Percentiles rank a stretch among this genome's conserved stretches.
Conservation (phyloP, 2,888 invertebrate genomes). For the Cryptus armator region DNA sequence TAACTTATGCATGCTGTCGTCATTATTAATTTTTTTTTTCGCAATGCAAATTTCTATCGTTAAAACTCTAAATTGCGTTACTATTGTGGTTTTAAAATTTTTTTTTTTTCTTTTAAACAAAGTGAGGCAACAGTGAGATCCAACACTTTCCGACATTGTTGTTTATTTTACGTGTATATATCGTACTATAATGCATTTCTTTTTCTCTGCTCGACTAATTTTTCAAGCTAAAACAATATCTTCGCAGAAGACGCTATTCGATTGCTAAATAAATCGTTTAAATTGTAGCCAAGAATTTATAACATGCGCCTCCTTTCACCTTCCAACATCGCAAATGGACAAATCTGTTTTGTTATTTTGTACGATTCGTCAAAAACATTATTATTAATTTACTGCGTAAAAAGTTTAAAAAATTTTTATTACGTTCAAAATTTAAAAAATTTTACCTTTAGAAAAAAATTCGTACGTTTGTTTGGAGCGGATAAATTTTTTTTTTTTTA, state of each 20-base stretch:
- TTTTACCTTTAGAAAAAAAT: too few species aligned
- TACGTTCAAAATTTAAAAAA: too few species aligned
- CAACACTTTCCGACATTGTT: slow-evolving; percentile 65
- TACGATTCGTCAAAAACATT: background rate
- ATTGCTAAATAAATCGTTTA: slow-evolving; percentile 32
- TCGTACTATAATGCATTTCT: slow-evolving; percentile 3
- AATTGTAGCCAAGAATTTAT: slow-evolving; percentile 36
- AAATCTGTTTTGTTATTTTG: background rate
- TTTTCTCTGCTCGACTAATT: slow-evolving; percentile 36
- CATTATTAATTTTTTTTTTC: slow-evolving; percentile 22
- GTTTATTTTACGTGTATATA: slow-evolving; percentile 19
- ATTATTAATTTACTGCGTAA: background rate
- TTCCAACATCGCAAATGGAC: slow-evolving; percentile 8
- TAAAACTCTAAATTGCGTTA: slow-evolving; percentile 7
- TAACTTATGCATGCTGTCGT: slow-evolving; percentile 46
- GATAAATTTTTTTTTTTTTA: too few species aligned
- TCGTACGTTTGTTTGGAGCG: too few species aligned
- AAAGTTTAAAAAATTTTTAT: too few species aligned
- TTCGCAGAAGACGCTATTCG: slow-evolving; percentile 48
- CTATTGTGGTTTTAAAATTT: slow-evolving; percentile 1
- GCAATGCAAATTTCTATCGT: slow-evolving; percentile 8
- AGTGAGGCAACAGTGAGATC: slow-evolving; percentile 60
- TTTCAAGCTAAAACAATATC: slow-evolving; percentile 35
- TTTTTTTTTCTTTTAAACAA: slow-evolving; percentile 12
- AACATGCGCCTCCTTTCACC: slow-evolving; percentile 60